Evolutionary conservation across 2,797 vertebrate species (phyloP), one percentile per base, ranked within the genome.

Genomic region (Pipistrellus pipistrellus): DNA sequence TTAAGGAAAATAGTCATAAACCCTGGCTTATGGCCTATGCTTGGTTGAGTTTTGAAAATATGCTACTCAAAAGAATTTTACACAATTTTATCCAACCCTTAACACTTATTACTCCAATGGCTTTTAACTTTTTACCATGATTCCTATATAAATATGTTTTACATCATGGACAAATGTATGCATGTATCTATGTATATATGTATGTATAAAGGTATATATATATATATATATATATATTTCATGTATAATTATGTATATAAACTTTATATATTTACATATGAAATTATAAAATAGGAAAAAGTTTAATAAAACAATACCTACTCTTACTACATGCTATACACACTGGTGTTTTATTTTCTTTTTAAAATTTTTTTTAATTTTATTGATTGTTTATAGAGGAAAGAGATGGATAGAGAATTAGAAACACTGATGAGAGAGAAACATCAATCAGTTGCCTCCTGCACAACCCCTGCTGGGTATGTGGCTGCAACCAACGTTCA

Each of bases 1-100:
- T 59, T 96, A 94, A 95, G 64, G 57, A 91, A 97, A 95, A 90
- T 53, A 96, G 77, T 93, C 53, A 95, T 96, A 94, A 89, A 53
- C 20, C 25, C 25, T 97, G 89, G 73, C 72, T 71, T 91, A 76
- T 27, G 77, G 59, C 15, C 23, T 38, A 75, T 51, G 23, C 44
- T 73, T 82, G 32, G 21, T 35, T 85, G 57, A 88, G n/a, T 51
- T 95, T 96, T 93, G 83, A 27, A 84, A 96, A 94, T 81, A 95
- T 62, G 55, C 46, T 94, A 86, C 66, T 96, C 68, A 88, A 92
- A 96, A 88, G 95, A 91, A 95, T 83, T 94, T 71, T 80, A 71
- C 21, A 89, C 6, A 89, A 44, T 91, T 95, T 96, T 95, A 93
- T 93, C 68, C 94, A 91, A 87, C 93, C 46, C 69, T 97, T 95